phyloP scores from a whole-genome alignment of 2,797 vertebrate species.

The Neosilurus hyrtlii region DNA sequence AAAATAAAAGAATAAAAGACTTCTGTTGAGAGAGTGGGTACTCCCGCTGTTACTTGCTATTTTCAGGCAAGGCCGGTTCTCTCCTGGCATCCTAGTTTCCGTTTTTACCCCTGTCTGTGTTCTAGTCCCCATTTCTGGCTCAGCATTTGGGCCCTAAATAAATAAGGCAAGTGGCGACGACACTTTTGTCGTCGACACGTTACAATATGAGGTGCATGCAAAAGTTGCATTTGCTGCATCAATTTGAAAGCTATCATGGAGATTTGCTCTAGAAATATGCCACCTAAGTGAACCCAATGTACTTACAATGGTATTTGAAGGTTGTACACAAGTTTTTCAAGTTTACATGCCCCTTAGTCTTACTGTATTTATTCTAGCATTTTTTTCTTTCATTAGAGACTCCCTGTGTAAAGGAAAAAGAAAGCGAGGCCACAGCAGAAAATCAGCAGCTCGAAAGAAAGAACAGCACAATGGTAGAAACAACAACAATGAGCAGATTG shows the following conservation, averaged over 20 bases:
- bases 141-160: too few relatives aligned
- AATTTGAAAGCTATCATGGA: not conserved
- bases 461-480: constrained; percentile 85
- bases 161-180: too few relatives aligned
- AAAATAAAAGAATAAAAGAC: too few relatives aligned
- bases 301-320: not conserved
- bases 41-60: too few relatives aligned
- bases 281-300: not conserved
- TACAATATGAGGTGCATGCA: too few relatives aligned
- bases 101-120: too few relatives aligned
- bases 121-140: too few relatives aligned
- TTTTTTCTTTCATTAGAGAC: constrained; percentile 61
- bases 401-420: constrained; percentile 60
- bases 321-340: not conserved
- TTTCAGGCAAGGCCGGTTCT: too few relatives aligned
- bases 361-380: not conserved
- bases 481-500: constrained; percentile 69
- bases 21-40: too few relatives aligned
- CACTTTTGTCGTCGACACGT: too few relatives aligned
- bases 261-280: not conserved
- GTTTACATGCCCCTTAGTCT: not conserved
- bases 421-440: constrained; percentile 65
- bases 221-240: not conserved
- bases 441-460: constrained; percentile 69
- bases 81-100: too few relatives aligned